Base-by-base conservation (phyloP, 1,140 invertebrate species). In the Dufourea novaeangliae region DNA sequence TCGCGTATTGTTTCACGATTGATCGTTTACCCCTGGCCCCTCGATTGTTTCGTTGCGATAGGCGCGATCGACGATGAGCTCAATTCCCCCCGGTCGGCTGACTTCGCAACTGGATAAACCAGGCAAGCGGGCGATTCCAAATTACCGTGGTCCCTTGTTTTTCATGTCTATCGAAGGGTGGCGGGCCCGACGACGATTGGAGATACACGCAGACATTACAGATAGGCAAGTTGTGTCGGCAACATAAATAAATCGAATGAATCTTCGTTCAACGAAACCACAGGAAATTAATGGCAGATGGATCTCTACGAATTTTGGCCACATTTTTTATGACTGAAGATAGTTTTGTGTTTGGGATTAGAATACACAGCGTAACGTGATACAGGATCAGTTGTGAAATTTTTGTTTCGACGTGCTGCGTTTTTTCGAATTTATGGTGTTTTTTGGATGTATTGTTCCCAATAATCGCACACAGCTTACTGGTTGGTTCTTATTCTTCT, bases 11-110 rank as follows among this genome's bases (percentile, higher is more conserved):
- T 85, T 59, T 72, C 66, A 69, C 66, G 69, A 85, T 81, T 57
- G 69, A 69, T 27, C 78, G 70, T 84, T 85, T 85, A 78, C 64
- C 57, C 37, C 25, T 8, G 17, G 37, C 2, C 25, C 8, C 25
- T n/a, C 61, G 78, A 84, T 85, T 85, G 83, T 84, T 85, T 85
- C 73, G 73, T 70, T 66, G 69, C 32, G 57, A 78, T 84, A 71
- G 69, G 64, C 56, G 81, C 77, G 67, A 71, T 56, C 59, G 37
- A 22, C 59, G 67, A 34, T 29, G 41, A 63, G 29, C 29, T 12
- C 32, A 2, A 27, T 29, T 20, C 63, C 3, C 32, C 37, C 57
- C 10, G 4, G 3, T 1, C 22, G n/a, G 39, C 64, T 75, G 64
- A 75, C 64, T 75, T 75, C 25, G 37, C 63, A 59, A 52, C 72